These are phyloP conservation scores for Saguinus imperator DNA, from an alignment of 2,113 vertebrate genomes.

Conservation along the genomic window DNA sequence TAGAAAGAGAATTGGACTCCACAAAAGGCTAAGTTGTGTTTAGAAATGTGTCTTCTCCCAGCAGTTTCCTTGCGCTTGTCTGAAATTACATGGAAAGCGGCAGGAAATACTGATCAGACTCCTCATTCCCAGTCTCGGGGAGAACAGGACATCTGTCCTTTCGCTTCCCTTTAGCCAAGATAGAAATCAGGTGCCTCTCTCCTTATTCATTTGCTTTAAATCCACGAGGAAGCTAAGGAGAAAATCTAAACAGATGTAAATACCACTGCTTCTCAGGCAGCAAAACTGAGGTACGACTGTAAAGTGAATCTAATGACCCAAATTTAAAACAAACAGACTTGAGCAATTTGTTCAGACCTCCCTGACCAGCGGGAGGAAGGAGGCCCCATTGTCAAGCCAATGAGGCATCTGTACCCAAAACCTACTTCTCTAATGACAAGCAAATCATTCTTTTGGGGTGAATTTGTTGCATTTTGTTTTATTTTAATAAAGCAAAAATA, in stretches of 20 bases:
- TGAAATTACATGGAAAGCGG: background rate
- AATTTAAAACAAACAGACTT: background rate
- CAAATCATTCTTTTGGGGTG: background rate
- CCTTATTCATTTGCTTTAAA: background rate
- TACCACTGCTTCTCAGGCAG: background rate
- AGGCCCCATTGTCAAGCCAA: background rate
- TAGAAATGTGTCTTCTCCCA: background rate
- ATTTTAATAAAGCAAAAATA: background rate
- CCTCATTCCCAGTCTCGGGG: background rate
- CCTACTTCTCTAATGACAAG: background rate
- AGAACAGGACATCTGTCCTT: background rate
- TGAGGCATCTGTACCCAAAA: rapidly evolving
- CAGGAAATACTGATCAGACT: background rate
- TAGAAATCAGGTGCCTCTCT: background rate
- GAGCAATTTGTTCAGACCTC: background rate
- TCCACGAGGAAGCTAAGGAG: background rate
- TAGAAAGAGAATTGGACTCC: background rate
- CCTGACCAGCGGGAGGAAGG: rapidly evolving
- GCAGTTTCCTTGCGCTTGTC: background rate
- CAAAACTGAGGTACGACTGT: background rate
- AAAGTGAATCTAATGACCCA: background rate
- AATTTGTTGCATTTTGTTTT: background rate
- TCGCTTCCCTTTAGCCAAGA: background rate
- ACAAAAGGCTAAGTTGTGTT: background rate
- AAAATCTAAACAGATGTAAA: background rate